Conservation (phyloP, 2,888 invertebrate genomes). For the Chrysolina haemoptera region DNA sequence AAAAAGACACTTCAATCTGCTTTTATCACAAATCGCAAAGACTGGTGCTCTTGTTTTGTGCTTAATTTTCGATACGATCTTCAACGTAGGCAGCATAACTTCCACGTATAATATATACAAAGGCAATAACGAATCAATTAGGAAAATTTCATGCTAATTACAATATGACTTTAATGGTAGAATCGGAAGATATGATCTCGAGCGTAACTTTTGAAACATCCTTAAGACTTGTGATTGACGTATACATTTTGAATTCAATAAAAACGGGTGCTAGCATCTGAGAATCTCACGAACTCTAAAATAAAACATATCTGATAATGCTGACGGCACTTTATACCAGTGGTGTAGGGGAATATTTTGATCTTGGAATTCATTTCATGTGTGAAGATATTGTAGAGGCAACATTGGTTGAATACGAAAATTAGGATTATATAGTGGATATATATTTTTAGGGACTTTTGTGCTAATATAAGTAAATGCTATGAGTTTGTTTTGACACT, state of each 20-base stretch:
- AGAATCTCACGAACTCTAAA: constrained; percentile 50
- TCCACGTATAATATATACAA: constrained; percentile 26
- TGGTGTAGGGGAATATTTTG: constrained; percentile 8
- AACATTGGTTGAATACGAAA: too few relatives aligned
- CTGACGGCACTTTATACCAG: constrained; percentile 36
- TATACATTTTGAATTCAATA: constrained; percentile 51
- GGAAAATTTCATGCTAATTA: constrained; percentile 53
- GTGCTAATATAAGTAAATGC: too few relatives aligned
- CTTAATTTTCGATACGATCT: constrained; percentile 20
- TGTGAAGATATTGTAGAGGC: too few relatives aligned
- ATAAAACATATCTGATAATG: constrained; percentile 53
- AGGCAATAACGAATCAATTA: constrained; percentile 49
- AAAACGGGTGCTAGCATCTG: constrained; percentile 47
- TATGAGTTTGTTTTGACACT: too few relatives aligned
- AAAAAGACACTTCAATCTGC: neutral
- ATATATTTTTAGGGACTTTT: too few relatives aligned
- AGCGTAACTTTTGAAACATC: constrained; percentile 48
- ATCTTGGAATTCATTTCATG: neutral
- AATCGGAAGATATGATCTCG: constrained; percentile 47
- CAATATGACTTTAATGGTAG: constrained; percentile 56
- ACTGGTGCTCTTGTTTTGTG: constrained; percentile 6
- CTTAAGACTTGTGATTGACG: constrained; percentile 46
- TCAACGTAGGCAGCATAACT: constrained; percentile 23
- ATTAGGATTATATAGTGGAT: too few relatives aligned
- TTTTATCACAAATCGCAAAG: neutral